Evolutionary conservation across 2,888 invertebrate species (phyloP).

Genomic region (Polydesmus complanatus): DNA sequence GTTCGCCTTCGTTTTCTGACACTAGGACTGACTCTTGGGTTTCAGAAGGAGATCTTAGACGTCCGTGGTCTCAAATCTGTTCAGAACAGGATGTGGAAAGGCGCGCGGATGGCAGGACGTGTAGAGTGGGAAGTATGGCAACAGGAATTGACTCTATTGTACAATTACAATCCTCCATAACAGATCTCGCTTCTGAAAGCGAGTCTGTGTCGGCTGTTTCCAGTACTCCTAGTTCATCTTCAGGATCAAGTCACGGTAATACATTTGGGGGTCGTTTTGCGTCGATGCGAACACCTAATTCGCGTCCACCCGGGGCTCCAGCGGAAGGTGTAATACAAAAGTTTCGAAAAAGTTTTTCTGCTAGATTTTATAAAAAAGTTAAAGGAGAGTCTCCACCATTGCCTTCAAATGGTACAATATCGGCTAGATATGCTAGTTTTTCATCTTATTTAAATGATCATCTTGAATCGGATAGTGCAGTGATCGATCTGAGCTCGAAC

Average conservation of each 20-base stretch:
- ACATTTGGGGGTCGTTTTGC: constrained; percentile 11
- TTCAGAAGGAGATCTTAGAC: constrained; percentile 16
- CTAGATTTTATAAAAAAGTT: constrained; percentile 42
- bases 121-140: constrained; percentile 9
- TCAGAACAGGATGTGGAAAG: constrained; percentile 16
- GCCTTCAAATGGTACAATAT: constrained; percentile 5
- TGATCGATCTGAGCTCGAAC: background rate
- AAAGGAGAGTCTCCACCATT: constrained; percentile 29
- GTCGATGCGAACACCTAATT: constrained; percentile 14
- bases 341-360: constrained; percentile 53
- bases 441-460: constrained; percentile 8
- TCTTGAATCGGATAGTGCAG: background rate
- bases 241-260: background rate
- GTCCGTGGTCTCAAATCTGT: constrained; percentile 19
- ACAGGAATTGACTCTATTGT: constrained; percentile 10
- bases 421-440: constrained; percentile 13
- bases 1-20: constrained; percentile 15
- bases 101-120: constrained; percentile 5
- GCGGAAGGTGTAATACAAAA: constrained; percentile 50
- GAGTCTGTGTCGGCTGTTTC: background rate
- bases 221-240: background rate
- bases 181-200: background rate
- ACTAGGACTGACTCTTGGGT: constrained; percentile 15
- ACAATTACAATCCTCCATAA: constrained; percentile 5
- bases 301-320: background rate